These are phyloP conservation scores for Enteromius trimaculatus DNA, from an alignment of 2,797 vertebrate genomes.

Conservation along the genomic window DNA sequence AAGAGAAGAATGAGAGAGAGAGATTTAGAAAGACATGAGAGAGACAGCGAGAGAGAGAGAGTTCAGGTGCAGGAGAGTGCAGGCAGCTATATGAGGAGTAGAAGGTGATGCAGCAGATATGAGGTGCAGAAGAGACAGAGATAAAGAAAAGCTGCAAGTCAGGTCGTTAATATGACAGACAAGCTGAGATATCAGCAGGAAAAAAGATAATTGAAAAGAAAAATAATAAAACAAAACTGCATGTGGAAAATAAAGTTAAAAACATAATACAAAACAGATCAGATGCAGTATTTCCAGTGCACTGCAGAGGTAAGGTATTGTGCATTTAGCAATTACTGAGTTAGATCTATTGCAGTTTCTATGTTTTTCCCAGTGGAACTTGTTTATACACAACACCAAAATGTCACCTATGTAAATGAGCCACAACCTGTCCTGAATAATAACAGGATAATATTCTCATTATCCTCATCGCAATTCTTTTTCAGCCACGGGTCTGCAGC, in stretches of 20 bases:
- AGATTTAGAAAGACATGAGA: conserved; percentile 56
- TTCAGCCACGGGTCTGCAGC: conserved; percentile 18
- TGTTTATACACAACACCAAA: conserved; percentile 32
- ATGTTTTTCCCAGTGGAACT: neutral
- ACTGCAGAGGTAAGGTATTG: neutral
- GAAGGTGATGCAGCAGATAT: conserved; percentile 54
- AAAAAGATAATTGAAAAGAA: neutral
- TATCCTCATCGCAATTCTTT: neutral
- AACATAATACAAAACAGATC: neutral
- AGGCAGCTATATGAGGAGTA: conserved; percentile 40
- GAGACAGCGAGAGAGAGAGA: conserved; percentile 19
- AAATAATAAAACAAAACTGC: neutral
- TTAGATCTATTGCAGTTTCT: neutral
- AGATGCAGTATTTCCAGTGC: neutral
- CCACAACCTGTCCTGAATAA: conserved; percentile 15
- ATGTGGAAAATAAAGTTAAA: neutral
- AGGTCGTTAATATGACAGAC: conserved; percentile 51
- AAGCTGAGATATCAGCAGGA: conserved; percentile 9
- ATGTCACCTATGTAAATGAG: conserved; percentile 30
- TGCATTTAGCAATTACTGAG: neutral
- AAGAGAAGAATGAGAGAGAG: conserved; percentile 53
- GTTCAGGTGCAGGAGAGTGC: conserved; percentile 46
- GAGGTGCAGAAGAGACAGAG: conserved; percentile 38
- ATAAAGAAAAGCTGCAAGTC: conserved; percentile 36
- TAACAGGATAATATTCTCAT: conserved; percentile 4